phyloP scores from a whole-genome alignment of 2,888 invertebrate genomes.

The Orthonevra nobilis region DNA sequence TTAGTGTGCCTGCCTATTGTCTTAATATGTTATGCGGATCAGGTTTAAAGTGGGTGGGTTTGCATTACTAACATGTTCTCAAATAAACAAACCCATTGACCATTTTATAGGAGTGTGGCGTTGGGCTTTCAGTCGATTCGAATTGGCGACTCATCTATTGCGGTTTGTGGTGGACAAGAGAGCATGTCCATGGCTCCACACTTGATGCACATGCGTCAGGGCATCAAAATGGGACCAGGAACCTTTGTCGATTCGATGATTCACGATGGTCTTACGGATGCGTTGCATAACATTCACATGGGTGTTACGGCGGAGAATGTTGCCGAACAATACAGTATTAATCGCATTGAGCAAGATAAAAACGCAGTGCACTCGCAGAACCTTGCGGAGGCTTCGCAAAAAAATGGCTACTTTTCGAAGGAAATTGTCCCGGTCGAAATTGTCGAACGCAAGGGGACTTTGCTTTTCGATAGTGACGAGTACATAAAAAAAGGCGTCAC shows the following conservation, averaged over 20 bases:
- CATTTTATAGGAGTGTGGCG: conserved; percentile 82
- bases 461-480: conserved; percentile 84
- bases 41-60: conserved; percentile 84
- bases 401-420: conserved; percentile 83
- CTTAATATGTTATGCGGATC: conserved; percentile 92
- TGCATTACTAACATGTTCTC: background rate
- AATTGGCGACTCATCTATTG: conserved; percentile 84
- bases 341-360: conserved; percentile 86
- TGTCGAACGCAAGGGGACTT: conserved; percentile 79
- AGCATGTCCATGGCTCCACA: conserved; percentile 90
- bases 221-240: conserved; percentile 85
- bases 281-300: conserved; percentile 88
- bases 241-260: conserved; percentile 85
- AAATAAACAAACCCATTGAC: background rate
- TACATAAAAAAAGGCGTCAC: conserved; percentile 85
- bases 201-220: conserved; percentile 83
- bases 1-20: conserved; percentile 85
- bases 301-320: conserved; percentile 91
- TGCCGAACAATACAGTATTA: conserved; percentile 84
- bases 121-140: conserved; percentile 86
- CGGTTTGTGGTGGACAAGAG: conserved; percentile 91
- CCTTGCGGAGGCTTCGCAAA: conserved; percentile 83
- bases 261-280: conserved; percentile 87
- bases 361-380: conserved; percentile 86
- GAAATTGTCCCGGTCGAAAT: conserved; percentile 87